Percentiles rank a stretch among this genome's conserved stretches.
Conservation (phyloP, 1,140 invertebrate genomes). For the Ericerus pela region DNA sequence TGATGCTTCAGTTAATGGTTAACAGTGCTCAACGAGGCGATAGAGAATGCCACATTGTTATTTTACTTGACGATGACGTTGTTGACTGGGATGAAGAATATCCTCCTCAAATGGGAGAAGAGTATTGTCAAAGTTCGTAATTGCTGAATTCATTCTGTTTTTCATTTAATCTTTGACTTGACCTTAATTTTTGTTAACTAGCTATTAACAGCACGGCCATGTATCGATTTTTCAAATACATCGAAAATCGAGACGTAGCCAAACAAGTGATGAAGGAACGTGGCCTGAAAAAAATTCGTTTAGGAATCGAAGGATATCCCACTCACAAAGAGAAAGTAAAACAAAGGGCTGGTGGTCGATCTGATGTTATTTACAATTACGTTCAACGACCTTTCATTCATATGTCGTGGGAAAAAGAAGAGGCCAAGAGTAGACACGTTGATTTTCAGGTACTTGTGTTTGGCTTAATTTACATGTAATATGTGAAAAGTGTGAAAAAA, state of each 20-base stretch:
- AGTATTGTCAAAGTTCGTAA: constrained; percentile 76
- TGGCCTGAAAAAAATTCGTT: constrained; percentile 94
- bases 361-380: constrained; percentile 96
- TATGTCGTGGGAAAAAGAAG: constrained; percentile 99
- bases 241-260: constrained; percentile 97
- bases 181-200: constrained; percentile 30
- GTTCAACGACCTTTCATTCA: constrained; percentile 98
- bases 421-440: constrained; percentile 95
- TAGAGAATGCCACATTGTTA: constrained; percentile 83
- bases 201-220: constrained; percentile 78
- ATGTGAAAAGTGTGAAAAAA: neutral
- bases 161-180: constrained; percentile 1
- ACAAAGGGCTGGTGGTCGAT: constrained; percentile 73
- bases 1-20: constrained; percentile 93
- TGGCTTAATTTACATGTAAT: neutral
- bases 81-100: constrained; percentile 99
- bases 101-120: constrained; percentile 96
- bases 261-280: constrained; percentile 97
- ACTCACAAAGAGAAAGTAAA: constrained; percentile 97
- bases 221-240: constrained; percentile 98
- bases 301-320: constrained; percentile 98
- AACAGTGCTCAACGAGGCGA: constrained; percentile 80
- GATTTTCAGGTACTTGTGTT: constrained; percentile 57
- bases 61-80: constrained; percentile 85
- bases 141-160: constrained; percentile 1